A percentile compares a stretch with the other conserved stretches of the same genome.
Conservation (phyloP, 2,113 vertebrate genomes). For the Irena cyanogastra region DNA sequence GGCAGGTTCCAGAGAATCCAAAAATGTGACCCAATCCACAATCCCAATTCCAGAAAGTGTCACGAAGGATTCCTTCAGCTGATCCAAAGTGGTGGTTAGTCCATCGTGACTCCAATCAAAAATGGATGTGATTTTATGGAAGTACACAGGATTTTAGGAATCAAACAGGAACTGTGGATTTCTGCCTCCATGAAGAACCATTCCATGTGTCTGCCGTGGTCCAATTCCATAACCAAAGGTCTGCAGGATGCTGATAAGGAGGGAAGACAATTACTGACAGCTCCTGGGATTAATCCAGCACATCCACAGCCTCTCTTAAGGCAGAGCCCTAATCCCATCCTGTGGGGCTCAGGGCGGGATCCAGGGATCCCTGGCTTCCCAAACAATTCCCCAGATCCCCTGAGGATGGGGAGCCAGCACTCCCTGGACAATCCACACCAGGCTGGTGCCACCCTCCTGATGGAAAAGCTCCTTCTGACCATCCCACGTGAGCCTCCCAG, state of each 20-base stretch:
- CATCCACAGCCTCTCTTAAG: rapidly evolving
- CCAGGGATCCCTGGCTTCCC: no score
- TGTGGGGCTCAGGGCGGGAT: neutral
- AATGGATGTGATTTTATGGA: neutral
- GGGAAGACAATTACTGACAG: neutral
- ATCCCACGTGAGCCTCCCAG: rapidly evolving
- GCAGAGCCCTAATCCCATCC: neutral
- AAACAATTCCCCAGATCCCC: neutral
- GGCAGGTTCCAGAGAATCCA: neutral
- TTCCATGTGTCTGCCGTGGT: rapidly evolving
- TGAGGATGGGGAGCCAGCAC: neutral
- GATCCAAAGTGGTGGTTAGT: neutral
- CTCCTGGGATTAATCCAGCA: neutral
- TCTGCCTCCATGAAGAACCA: neutral
- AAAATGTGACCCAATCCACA: neutral
- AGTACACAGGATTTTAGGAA: neutral
- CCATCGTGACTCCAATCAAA: rapidly evolving
- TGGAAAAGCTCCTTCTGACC: neutral
- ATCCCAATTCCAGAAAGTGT: neutral
- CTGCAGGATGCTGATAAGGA: neutral
- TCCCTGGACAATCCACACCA: neutral
- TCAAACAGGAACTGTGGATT: no score
- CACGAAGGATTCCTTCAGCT: no score
- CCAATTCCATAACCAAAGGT: neutral
- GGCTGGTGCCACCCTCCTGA: rapidly evolving